These are phyloP conservation scores for Bombus consobrinus DNA, from an alignment of 1,140 invertebrate species.

Conservation along the genomic window DNA sequence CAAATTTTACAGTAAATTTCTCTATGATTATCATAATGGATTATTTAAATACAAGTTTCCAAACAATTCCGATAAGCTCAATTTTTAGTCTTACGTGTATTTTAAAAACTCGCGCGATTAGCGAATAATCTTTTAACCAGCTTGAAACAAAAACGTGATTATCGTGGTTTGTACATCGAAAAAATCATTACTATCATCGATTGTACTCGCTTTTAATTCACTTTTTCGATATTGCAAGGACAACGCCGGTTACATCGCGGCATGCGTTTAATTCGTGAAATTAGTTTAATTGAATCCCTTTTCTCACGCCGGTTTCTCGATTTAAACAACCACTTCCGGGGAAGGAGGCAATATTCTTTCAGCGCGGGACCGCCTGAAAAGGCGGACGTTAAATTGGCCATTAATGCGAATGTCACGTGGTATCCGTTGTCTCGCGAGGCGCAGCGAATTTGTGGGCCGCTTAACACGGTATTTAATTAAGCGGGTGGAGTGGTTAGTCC, in stretches of 20 bases:
- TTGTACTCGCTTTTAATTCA: neutral
- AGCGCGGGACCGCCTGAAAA: neutral
- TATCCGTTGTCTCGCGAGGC: neutral
- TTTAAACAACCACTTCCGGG: neutral
- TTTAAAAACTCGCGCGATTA: neutral
- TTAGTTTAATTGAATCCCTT: slow-evolving; percentile 4
- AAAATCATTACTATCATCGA: neutral
- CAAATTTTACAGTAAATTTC: too few species aligned
- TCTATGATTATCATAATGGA: too few species aligned
- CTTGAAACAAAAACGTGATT: neutral
- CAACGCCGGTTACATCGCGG: too few species aligned
- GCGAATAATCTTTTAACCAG: neutral
- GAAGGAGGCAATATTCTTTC: neutral
- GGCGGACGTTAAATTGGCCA: slow-evolving; percentile 12
- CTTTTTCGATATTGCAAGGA: neutral
- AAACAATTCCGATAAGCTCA: neutral
- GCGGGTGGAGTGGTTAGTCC: neutral
- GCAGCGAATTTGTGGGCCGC: slow-evolving; percentile 17
- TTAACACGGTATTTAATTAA: slow-evolving; percentile 46
- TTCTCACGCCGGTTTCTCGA: neutral
- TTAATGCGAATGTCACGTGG: slow-evolving; percentile 12
- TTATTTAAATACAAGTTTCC: neutral
- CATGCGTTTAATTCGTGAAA: neutral
- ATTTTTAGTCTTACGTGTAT: neutral
- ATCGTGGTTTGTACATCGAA: too few species aligned